Conservation (phyloP, 1,140 invertebrate genomes). For the Plodia interpunctella region DNA sequence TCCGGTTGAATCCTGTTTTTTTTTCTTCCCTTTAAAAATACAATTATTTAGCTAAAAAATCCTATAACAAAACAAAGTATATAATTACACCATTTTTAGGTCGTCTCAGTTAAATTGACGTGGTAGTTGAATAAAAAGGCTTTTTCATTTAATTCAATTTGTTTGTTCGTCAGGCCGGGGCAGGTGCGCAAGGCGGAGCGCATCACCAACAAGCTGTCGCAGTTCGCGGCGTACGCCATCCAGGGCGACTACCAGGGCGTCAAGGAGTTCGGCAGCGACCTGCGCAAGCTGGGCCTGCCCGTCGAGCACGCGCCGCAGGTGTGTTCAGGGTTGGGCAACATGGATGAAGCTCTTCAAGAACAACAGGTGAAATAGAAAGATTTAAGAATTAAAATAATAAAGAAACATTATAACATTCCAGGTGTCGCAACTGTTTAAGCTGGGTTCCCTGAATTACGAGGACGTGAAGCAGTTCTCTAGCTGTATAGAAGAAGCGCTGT, state of each 20-base stretch:
- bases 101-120: too few relatives aligned
- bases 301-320: constrained; percentile 97
- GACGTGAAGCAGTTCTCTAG: constrained; percentile 94
- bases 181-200: constrained; percentile 96
- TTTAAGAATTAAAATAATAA: background rate
- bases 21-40: too few relatives aligned
- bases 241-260: constrained; percentile 94
- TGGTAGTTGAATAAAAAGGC: too few relatives aligned
- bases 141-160: too few relatives aligned
- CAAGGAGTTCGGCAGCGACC: constrained; percentile 94
- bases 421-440: constrained; percentile 96
- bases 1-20: too few relatives aligned
- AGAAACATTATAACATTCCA: constrained; percentile 44
- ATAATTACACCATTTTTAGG: too few relatives aligned
- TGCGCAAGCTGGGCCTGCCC: constrained; percentile 95
- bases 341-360: too few relatives aligned
- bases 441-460: constrained; percentile 93
- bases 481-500: constrained; percentile 93
- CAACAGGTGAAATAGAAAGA: too few relatives aligned
- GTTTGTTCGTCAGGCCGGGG: constrained; percentile 82
- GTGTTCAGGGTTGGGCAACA: too few relatives aligned
- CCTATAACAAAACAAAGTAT: too few relatives aligned
- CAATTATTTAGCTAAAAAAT: too few relatives aligned
- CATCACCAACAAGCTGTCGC: constrained; percentile 92
- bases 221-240: constrained; percentile 96